phyloP scores from a whole-genome alignment of 37 sponge, comb jelly and placozoan genomes.

The Oscarella lobularis region DNA sequence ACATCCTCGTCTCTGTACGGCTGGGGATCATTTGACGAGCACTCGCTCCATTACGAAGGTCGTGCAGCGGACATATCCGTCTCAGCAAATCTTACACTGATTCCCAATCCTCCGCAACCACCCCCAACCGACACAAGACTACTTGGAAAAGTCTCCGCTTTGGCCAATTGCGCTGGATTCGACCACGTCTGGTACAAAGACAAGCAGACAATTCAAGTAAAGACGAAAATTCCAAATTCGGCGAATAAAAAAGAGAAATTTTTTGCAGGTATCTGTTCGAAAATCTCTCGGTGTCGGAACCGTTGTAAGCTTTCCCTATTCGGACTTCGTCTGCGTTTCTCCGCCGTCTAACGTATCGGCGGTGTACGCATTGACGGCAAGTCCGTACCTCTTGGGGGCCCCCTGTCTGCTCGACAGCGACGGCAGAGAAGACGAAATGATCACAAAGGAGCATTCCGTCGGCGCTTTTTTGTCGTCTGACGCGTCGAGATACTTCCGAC shows the following conservation, averaged over 20 bases:
- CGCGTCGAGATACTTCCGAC: not conserved
- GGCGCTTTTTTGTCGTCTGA: not conserved
- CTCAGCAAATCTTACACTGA: not conserved
- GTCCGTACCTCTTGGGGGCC: not conserved
- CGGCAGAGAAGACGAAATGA: not conserved
- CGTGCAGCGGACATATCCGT: not conserved
- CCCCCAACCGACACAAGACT: not conserved
- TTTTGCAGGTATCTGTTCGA: not conserved
- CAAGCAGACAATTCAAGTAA: not conserved
- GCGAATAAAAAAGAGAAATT: not conserved
- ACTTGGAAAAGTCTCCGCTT: not conserved
- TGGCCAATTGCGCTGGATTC: not conserved
- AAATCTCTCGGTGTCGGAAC: conserved; percentile 1
- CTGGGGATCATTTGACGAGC: not conserved
- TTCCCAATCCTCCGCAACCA: not conserved
- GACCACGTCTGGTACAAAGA: not conserved
- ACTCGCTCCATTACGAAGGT: not conserved
- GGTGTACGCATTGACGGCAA: not conserved
- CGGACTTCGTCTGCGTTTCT: not conserved
- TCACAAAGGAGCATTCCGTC: not conserved
- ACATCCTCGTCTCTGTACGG: not conserved
- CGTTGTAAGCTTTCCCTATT: not conserved
- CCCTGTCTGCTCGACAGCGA: not conserved
- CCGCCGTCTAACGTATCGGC: not conserved
- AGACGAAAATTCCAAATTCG: not conserved